Percentiles rank a stretch among this genome's conserved stretches.
Conservation (phyloP, 2,888 invertebrate species). For the Ennomos quercinarius region DNA sequence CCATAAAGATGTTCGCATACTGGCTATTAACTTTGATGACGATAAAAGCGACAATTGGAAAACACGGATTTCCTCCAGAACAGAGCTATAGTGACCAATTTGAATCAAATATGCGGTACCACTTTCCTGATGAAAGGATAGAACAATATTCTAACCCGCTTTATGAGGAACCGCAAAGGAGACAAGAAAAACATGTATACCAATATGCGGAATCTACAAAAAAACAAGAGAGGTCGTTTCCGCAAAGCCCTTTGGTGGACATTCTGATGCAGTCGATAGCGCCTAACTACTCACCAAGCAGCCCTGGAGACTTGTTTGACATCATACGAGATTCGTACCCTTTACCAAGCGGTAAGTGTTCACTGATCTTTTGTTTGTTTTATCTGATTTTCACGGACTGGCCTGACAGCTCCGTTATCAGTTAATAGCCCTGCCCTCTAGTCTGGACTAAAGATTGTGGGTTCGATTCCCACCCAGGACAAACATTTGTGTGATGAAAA, state of each 20-base stretch:
- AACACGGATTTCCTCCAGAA: neutral
- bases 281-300: conserved; percentile 48
- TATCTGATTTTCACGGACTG: no score
- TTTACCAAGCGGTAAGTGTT: conserved; percentile 54
- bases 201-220: conserved; percentile 5
- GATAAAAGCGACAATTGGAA: conserved; percentile 1
- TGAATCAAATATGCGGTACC: neutral
- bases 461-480: no score
- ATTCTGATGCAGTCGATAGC: conserved; percentile 51
- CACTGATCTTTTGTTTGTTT: no score
- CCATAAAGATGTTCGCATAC: conserved; percentile 4
- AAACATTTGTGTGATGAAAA: no score
- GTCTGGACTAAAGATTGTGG: no score
- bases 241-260: conserved; percentile 51
- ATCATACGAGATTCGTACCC: conserved; percentile 56
- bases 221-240: conserved; percentile 40
- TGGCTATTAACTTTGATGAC: conserved; percentile 4
- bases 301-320: conserved; percentile 54
- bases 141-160: neutral
- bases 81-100: conserved; percentile 1
- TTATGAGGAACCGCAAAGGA: neutral
- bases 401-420: no score
- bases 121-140: neutral
- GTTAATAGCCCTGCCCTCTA: no score
- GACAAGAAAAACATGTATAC: conserved; percentile 1